A percentile compares a stretch with the other conserved stretches of the same genome.
phyloP scores from a whole-genome alignment of 2,888 invertebrate genomes.

The Lepidonotus clava region DNA sequence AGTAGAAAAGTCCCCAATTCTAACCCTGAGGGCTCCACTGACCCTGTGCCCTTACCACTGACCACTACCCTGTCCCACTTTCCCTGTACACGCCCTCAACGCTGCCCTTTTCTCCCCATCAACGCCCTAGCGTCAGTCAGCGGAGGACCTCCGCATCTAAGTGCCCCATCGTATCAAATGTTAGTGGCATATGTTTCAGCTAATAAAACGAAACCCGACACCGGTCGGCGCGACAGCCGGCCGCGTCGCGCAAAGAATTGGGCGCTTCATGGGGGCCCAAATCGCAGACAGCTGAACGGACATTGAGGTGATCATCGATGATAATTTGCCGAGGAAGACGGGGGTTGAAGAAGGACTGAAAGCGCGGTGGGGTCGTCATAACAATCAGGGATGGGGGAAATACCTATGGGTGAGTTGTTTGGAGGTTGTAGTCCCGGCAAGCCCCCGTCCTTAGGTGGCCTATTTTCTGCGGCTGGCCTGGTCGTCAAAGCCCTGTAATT shows the following conservation, averaged over 20 bases:
- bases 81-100: background rate
- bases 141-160: background rate
- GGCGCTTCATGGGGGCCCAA: constrained; percentile 1
- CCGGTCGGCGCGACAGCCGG: constrained; percentile 24
- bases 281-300: constrained; percentile 23
- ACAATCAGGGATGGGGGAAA: background rate
- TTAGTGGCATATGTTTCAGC: constrained; percentile 54
- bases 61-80: background rate
- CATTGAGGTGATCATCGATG: constrained; percentile 18
- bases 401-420: no score
- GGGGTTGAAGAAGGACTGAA: background rate
- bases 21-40: background rate
- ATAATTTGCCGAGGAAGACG: background rate
- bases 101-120: background rate
- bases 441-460: no score
- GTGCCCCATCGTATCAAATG: constrained; percentile 52
- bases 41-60: background rate
- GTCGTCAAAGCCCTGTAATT: constrained; percentile 20
- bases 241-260: constrained; percentile 20
- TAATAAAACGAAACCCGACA: constrained; percentile 55
- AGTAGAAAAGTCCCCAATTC: background rate
- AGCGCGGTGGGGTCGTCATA: background rate
- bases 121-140: background rate
- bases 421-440: no score
- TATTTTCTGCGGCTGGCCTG: background rate